Percentiles rank a stretch among this genome's conserved stretches.
Conservation (phyloP, 1,140 invertebrate species). For the Sinella curviseta region DNA sequence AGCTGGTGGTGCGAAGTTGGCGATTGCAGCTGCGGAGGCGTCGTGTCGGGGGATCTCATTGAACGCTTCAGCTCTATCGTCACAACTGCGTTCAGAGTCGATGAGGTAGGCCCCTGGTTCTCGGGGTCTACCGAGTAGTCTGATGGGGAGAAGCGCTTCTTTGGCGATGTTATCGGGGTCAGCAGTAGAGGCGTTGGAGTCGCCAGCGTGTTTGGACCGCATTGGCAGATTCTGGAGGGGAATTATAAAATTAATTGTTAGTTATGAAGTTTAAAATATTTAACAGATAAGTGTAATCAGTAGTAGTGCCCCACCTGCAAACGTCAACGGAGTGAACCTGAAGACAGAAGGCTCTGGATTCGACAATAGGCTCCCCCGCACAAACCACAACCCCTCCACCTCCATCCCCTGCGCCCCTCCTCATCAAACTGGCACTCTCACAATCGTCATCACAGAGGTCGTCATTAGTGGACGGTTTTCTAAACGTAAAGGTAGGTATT, state of each 20-base stretch:
- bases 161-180: neutral
- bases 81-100: neutral
- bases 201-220: conserved; percentile 17
- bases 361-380: too few species aligned
- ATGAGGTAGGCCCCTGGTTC: neutral
- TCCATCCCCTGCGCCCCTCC: too few species aligned
- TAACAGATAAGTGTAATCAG: neutral
- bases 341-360: too few species aligned
- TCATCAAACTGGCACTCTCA: neutral
- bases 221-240: neutral
- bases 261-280: neutral
- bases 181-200: neutral
- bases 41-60: neutral
- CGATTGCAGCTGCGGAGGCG: neutral
- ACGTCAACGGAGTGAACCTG: neutral
- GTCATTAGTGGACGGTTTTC: neutral
- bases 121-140: neutral
- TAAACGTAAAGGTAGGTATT: neutral
- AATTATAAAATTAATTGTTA: neutral
- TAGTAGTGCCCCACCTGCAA: neutral
- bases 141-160: neutral
- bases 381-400: too few species aligned
- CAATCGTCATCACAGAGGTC: neutral
- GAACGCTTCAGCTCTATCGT: neutral
- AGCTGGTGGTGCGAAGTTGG: neutral